These are phyloP conservation scores for Xenopus laevis DNA, from an alignment of 2,113 vertebrate species.

Conservation along the genomic window DNA sequence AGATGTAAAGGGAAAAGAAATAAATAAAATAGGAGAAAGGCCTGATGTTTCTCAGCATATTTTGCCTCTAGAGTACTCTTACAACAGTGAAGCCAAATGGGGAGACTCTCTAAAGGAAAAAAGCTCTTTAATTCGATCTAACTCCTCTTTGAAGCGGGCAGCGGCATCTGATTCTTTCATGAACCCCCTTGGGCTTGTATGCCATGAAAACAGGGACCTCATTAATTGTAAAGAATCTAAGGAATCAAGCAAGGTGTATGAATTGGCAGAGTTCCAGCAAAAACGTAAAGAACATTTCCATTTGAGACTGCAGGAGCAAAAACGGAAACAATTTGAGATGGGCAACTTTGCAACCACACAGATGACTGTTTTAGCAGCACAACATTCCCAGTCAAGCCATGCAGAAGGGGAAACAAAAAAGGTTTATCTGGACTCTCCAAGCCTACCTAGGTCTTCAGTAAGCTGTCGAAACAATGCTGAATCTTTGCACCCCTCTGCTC, in stretches of 20 bases:
- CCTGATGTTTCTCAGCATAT: slow-evolving; percentile 64
- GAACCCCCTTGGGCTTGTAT: slow-evolving; percentile 67
- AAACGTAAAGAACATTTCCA: slow-evolving; percentile 59
- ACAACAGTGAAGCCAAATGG: slow-evolving; percentile 68
- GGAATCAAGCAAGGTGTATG: slow-evolving; percentile 64
- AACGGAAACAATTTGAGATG: slow-evolving; percentile 90
- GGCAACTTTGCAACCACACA: slow-evolving; percentile 86
- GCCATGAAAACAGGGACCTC: slow-evolving; percentile 73
- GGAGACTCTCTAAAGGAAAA: slow-evolving; percentile 76
- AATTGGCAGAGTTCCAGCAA: slow-evolving; percentile 63
- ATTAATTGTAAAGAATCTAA: slow-evolving; percentile 73
- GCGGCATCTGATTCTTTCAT: slow-evolving; percentile 63
- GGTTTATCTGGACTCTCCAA: slow-evolving; percentile 72
- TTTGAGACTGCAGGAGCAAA: slow-evolving; percentile 70
- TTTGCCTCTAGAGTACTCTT: slow-evolving; percentile 65
- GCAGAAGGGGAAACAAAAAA: slow-evolving; percentile 79
- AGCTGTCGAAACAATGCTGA: slow-evolving; percentile 48
- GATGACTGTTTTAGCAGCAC: slow-evolving; percentile 85
- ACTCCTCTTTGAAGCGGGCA: slow-evolving; percentile 72
- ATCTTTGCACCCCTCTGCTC: slow-evolving; percentile 55
- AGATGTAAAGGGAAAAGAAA: slow-evolving; percentile 74
- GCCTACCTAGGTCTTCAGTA: slow-evolving; percentile 62
- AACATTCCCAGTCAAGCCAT: slow-evolving; percentile 77
- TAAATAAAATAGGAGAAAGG: slow-evolving; percentile 64
- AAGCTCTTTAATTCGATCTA: slow-evolving; percentile 84